Evolutionary conservation across 1,140 invertebrate genomes (phyloP), one percentile per base, ranked within the genome.

Genomic region (Drosophila saltans): DNA sequence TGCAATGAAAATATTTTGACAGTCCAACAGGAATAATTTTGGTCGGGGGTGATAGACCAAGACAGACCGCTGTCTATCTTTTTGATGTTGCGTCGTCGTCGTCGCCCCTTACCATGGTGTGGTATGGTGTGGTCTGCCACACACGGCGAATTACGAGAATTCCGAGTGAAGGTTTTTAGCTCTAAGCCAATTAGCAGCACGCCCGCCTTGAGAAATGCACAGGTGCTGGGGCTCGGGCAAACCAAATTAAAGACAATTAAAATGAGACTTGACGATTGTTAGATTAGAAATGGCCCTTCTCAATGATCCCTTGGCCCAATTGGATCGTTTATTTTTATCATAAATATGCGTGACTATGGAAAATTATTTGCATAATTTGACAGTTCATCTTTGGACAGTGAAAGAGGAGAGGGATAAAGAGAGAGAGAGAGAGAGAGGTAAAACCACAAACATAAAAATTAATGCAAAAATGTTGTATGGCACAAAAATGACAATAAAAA

Each of bases 281-380:
- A 28, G 21, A 43, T 65, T 70, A 62, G 62, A 81, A 80, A 7
- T 85, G 58, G 45, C 33, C 41, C 45, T 16, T 21, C 8, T 43
- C 33, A 16, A 21, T 36, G 57, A 39, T 41, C 33, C 62, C 36
- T 28, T 60, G 30, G 39, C 30, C 11, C 28, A 45, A 69, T 30
- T 60, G 57, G 45, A 57, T 36, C 30, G 58, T 52, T 24, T 8
- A 4, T 30, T 30, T 36, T 36, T 52, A 52, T 56, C 52, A 63
- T 48, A 59, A 68, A 57, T 71, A 75, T 90, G 86, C 88, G 88
- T 90, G 88, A 90, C 86, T 81, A 83, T 69, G 75, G 82, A 86
- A 83, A 90, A 90, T 90, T 86, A 90, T 90, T 90, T 91, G 84
- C 84, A 89, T 89, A 89, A 89, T 89, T 90, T 81, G 84, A 89